phyloP scores from a whole-genome alignment of 2,113 vertebrate species.

The Muntiacus reevesi region DNA sequence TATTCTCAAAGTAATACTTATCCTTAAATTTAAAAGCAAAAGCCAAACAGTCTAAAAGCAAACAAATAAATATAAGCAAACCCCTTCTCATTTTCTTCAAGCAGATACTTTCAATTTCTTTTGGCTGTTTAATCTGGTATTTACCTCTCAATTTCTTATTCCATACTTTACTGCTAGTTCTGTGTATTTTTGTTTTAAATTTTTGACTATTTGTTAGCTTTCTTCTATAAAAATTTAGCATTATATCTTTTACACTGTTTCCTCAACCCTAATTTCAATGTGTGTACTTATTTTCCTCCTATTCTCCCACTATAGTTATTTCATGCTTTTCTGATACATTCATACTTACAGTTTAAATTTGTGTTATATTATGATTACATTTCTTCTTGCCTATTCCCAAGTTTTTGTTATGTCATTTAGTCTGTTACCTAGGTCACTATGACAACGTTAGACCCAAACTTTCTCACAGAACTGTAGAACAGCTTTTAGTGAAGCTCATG shows the following conservation, averaged over 20 bases:
- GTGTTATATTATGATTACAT: not conserved
- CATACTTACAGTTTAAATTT: not conserved
- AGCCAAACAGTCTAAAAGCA: not conserved
- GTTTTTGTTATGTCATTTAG: not conserved
- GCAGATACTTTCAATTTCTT: not conserved
- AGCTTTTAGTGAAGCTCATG: not conserved
- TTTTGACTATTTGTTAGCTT: not conserved
- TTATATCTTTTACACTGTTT: not conserved
- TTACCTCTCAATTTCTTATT: not conserved
- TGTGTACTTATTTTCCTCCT: not conserved
- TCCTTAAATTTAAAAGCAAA: constrained; percentile 22
- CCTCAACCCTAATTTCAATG: not conserved
- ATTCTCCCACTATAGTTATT: not conserved
- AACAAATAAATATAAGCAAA: not conserved
- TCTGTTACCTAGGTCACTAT: not conserved
- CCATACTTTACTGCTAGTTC: not conserved
- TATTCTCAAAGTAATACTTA: not conserved
- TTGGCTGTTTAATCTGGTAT: not conserved
- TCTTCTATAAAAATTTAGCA: not conserved
- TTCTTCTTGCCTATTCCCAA: not conserved
- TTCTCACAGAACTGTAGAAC: not conserved
- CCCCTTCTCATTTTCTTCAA: not conserved
- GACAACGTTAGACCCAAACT: not conserved
- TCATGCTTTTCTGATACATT: not conserved
- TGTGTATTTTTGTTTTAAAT: not conserved